Evolutionary conservation across 2,888 invertebrate genomes (phyloP).

Genomic region (Cryptocheilus praepositus): DNA sequence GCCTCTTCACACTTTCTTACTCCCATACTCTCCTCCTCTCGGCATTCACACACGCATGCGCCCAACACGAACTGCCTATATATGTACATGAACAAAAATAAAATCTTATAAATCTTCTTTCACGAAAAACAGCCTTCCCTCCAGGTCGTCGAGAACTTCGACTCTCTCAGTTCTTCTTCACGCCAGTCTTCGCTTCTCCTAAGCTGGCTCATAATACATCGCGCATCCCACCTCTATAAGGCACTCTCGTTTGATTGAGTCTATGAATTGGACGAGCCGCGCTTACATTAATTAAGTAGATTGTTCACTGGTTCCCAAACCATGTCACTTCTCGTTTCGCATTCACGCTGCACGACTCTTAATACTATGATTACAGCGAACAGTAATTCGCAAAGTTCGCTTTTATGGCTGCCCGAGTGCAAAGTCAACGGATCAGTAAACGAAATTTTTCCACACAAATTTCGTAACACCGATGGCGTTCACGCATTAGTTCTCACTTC

Average conservation of each 20-base stretch:
- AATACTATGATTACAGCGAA: no score
- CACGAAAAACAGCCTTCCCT: constrained; percentile 40
- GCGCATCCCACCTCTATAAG: not conserved
- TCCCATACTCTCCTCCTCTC: not conserved
- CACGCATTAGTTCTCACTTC: no score
- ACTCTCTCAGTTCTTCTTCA: not conserved
- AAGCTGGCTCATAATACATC: no score
- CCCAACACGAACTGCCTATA: constrained; percentile 5
- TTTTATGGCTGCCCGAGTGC: no score
- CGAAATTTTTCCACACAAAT: no score
- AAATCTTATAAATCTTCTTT: constrained; percentile 50
- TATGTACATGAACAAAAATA: constrained; percentile 56
- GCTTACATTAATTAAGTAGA: constrained; percentile 36
- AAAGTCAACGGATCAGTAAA: no score
- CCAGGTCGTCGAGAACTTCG: not conserved
- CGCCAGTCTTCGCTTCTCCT: no score
- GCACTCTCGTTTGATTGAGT: not conserved
- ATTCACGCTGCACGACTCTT: not conserved
- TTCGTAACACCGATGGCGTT: no score
- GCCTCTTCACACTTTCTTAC: not conserved
- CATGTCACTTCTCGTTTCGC: constrained; percentile 2
- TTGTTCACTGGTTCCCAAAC: not conserved
- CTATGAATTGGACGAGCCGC: constrained; percentile 3
- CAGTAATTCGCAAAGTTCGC: no score
- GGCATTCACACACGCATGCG: not conserved